Evolutionary conservation across 2,888 invertebrate species (phyloP).

Genomic region (Cryptocheilus praepositus): DNA sequence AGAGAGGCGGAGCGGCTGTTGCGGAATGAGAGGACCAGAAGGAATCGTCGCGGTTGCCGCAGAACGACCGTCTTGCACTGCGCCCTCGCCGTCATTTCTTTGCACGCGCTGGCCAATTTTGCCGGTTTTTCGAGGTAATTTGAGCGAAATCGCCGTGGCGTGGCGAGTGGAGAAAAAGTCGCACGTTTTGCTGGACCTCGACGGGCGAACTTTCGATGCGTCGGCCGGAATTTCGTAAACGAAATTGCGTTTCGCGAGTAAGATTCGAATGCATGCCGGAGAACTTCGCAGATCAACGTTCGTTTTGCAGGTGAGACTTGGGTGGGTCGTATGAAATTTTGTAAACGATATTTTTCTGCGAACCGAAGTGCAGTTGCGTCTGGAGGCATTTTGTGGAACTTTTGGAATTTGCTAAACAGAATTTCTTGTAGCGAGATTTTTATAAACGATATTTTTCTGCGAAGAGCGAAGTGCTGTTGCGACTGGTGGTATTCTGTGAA

Average conservation of each 20-base stretch:
- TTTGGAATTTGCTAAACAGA: too few relatives aligned
- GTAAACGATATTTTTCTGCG: too few relatives aligned
- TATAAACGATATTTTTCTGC: too few relatives aligned
- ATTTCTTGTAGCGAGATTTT: too few relatives aligned
- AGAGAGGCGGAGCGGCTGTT: conserved; percentile 7
- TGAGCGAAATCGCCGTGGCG: conserved; percentile 26
- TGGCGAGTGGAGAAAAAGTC: conserved; percentile 1
- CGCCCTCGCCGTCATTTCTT: conserved; percentile 17
- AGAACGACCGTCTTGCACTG: conserved; percentile 5
- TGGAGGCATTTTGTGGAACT: too few relatives aligned
- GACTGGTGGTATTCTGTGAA: too few relatives aligned
- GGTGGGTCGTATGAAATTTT: not conserved
- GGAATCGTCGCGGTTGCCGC: conserved; percentile 25
- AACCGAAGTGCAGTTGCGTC: too few relatives aligned
- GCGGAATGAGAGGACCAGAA: conserved; percentile 31
- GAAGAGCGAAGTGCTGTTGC: too few relatives aligned
- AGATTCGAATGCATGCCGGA: not conserved
- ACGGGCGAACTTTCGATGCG: not conserved
- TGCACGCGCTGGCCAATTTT: conserved; percentile 31
- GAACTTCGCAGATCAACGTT: not conserved
- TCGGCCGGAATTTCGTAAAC: not conserved
- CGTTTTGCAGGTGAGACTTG: not conserved
- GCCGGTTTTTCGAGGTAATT: conserved; percentile 35
- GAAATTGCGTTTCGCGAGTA: not conserved
- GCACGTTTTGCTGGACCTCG: not conserved